Evolutionary conservation across 2,888 invertebrate species (phyloP).

Genomic region (Pedicia rivosa): DNA sequence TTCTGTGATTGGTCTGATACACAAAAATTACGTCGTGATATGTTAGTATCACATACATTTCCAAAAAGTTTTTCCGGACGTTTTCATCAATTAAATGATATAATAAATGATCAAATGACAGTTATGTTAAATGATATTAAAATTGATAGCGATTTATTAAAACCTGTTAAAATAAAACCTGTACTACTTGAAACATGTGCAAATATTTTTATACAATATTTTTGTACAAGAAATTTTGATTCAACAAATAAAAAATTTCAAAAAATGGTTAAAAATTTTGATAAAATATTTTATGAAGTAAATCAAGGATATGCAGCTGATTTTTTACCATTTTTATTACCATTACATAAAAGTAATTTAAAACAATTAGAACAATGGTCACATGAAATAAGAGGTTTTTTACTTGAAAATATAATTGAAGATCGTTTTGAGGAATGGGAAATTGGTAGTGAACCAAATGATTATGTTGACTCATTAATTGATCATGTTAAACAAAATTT

Average conservation of each 20-base stretch:
- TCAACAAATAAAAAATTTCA: constrained; percentile 25
- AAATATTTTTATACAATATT: constrained; percentile 43
- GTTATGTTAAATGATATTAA: constrained; percentile 21
- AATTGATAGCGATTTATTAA: constrained; percentile 3
- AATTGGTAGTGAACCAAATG: constrained; percentile 22
- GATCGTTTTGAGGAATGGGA: constrained; percentile 28
- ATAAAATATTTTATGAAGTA: constrained; percentile 47
- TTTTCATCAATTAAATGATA: constrained; percentile 34
- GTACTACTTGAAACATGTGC: constrained; percentile 36
- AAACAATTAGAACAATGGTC: constrained; percentile 34
- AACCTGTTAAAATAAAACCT: constrained; percentile 28
- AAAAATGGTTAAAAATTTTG: constrained; percentile 37
- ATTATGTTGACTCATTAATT: constrained; percentile 42
- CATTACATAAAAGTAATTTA: constrained; percentile 35
- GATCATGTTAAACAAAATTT: constrained; percentile 32
- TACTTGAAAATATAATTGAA: constrained; percentile 33
- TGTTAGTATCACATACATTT: constrained; percentile 40
- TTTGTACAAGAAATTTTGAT: constrained; percentile 32
- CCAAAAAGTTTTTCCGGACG: constrained; percentile 38
- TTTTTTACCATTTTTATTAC: constrained; percentile 43
- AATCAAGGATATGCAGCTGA: constrained; percentile 51
- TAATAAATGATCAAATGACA: constrained; percentile 31
- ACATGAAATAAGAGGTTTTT: constrained; percentile 36
- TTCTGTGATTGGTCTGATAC: constrained; percentile 51
- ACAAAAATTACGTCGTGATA: constrained; percentile 41